These are phyloP conservation scores for Phacellophora camtschatica DNA, from an alignment of 30 jellyfish, hydroid and myxozoan genomes.

Conservation along the genomic window DNA sequence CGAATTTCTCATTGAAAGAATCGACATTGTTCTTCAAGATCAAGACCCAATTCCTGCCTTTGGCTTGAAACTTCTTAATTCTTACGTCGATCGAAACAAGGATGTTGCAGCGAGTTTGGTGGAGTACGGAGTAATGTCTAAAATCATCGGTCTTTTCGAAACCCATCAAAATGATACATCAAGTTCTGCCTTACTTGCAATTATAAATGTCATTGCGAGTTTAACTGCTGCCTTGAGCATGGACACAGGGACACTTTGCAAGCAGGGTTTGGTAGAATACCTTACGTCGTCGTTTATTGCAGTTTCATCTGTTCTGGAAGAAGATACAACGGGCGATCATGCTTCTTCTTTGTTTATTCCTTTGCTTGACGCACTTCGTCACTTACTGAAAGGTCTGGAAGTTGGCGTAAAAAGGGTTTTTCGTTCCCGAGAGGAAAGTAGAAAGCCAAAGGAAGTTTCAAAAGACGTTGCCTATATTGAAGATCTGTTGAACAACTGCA, in stretches of 20 bases:
- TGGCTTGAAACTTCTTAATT: conserved; percentile 67
- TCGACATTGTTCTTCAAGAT: conserved; percentile 67
- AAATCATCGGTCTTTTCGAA: conserved; percentile 45
- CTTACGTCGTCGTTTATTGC: conserved; percentile 82
- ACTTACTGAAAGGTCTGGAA: conserved; percentile 60
- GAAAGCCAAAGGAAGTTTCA: background rate
- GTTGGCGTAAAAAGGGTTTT: conserved; percentile 74
- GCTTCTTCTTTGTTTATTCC: conserved; percentile 66
- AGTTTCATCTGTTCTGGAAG: conserved; percentile 71
- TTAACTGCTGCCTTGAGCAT: conserved; percentile 32
- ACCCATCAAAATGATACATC: conserved; percentile 58
- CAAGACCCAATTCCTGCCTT: conserved; percentile 91
- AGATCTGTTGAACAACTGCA: conserved; percentile 52
- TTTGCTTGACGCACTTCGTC: conserved; percentile 76
- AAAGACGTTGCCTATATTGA: conserved; percentile 58
- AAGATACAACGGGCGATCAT: conserved; percentile 37
- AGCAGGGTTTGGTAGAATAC: conserved; percentile 73
- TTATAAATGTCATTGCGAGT: conserved; percentile 65
- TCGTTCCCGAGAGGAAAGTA: conserved; percentile 46
- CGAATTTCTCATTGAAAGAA: conserved; percentile 34
- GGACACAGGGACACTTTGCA: conserved; percentile 33
- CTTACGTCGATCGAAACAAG: conserved; percentile 50
- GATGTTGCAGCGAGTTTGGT: conserved; percentile 17
- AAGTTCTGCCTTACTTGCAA: conserved; percentile 59
- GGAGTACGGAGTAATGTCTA: conserved; percentile 30